These are phyloP conservation scores for Mermis nigrescens DNA, from an alignment of 2,888 invertebrate species.

Conservation along the genomic window DNA sequence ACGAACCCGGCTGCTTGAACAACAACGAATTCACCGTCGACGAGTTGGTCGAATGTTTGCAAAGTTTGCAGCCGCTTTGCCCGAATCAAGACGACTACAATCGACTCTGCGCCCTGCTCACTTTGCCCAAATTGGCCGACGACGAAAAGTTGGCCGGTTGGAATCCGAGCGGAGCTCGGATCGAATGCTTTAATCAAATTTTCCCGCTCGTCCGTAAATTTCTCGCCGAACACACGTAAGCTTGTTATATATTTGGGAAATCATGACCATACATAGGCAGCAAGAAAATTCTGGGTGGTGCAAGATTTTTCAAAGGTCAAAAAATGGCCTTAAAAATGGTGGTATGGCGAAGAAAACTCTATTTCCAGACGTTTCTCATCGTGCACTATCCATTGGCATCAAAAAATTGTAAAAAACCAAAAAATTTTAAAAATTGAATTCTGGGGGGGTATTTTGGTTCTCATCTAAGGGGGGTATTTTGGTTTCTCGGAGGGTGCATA, in stretches of 20 bases:
- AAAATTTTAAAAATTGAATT: no score
- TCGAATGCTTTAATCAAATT: conserved; percentile 57
- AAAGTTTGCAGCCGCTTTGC: conserved; percentile 65
- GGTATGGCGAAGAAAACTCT: no score
- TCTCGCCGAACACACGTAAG: conserved; percentile 51
- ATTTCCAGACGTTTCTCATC: no score
- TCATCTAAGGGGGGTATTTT: no score
- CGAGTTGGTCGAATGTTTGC: conserved; percentile 74
- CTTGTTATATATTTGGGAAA: conserved; percentile 17
- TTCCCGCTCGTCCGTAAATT: conserved; percentile 64
- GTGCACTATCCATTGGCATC: no score
- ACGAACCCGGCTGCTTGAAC: conserved; percentile 46
- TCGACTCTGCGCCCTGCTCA: conserved; percentile 66
- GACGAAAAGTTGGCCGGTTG: conserved; percentile 79
- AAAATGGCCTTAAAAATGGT: no score
- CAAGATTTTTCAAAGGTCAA: no score
- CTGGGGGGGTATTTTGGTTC: no score
- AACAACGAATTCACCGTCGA: conserved; percentile 77
- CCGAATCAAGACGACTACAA: conserved; percentile 73
- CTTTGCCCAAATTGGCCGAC: conserved; percentile 73
- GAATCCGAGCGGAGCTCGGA: conserved; percentile 79
- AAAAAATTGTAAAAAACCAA: no score
- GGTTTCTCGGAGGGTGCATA: no score
- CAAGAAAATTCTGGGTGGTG: no score
- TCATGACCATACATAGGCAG: neutral